Evolutionary conservation across 2,113 vertebrate species (phyloP), one percentile per base, ranked within the genome.

Genomic region (Mobula hypostoma): DNA sequence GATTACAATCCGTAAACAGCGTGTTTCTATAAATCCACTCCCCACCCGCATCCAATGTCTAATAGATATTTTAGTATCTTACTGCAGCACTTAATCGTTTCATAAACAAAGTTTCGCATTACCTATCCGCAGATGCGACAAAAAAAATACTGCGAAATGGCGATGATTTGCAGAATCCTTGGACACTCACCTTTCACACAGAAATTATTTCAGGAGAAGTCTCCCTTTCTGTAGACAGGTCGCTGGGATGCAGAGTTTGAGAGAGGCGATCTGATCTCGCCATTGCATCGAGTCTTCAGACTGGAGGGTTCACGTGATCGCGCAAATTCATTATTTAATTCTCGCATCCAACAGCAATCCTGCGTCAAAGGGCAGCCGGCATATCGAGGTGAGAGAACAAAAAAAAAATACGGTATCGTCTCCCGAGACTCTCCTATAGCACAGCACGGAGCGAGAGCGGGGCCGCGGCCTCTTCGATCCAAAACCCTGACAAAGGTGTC

Each of bases 301-400:
- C 15, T 66, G 48, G 61, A n/a, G 61, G 63, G 5, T 19, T 90
- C 85, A 88, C 85, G 85, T 90, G 61, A 68, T n/a, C 58, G 24
- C 29, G 12, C 61, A 27, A 66, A 90, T 68, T 90, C 61, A 90
- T 90, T 90, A 90, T 90, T 90, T 90, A 90, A 90, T 66, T 90
- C 11, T 11, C 21, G 14, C 21, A 8, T 85, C 82, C 82, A 29
- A 2, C 82, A 29, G 82, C 82, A 66, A n/a, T 5, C 14, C 85
- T 66, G 85, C 85, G 85, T 90, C 85, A 90, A 90, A 66, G 85
- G 63, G 58, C 61, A 27, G 61, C 61, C 15, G 63, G 63, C 85
- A 7, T 17, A 32, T 29, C n/a, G 15, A 63, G 61, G 29, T 5
- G 12, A 32, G 14, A 7, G 29, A 66, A 19, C 17, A 70, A 68